Base-by-base conservation (phyloP, 2,797 vertebrate genomes). In the Todus mexicanus region DNA sequence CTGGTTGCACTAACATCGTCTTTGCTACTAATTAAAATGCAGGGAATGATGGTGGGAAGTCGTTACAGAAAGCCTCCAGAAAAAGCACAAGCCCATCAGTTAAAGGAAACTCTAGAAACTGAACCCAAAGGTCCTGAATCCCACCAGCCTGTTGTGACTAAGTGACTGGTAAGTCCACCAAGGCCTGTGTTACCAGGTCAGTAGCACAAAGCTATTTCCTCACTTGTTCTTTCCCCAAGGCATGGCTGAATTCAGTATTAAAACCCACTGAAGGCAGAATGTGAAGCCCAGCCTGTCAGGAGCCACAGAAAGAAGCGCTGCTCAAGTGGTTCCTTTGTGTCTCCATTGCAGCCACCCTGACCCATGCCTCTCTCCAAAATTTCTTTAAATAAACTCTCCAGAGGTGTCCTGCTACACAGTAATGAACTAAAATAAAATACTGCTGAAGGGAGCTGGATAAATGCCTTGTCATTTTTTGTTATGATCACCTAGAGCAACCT, bases 371-470 rank as follows among this genome's bases (percentile, higher is more conserved):
- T 40, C 48, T 74, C 57, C 45, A 64, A 73, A 47, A 14, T 21
- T 37, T 37, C 65, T 77, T 92, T 43, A 84, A 74, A 82, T 77
- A 77, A 89, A 48, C 29, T 70, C 26, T 53, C n/a, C 48, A 64
- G 76, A 51, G 26, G 59, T 93, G 63, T 85, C 63, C 65, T 90
- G 50, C 63, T 85, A 51, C 10, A 10, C 22, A 66, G 18, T 83
- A 66, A 77, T 63, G 54, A 78, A 72, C 26, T 60, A 13, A 76
- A 72, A 72, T 48, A 8, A 75, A 84, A 43, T 60, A 15, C 78
- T 77, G 50, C 75, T 80, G 87, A 77, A 56, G 85, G 42, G 59
- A 90, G 59, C 40, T 75, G 81, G 69, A 56, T 90, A 69, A 90
- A 69, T 85, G 47, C 33, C 43, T 66, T 92, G 66, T 77, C 63